Conservation (phyloP, 2,113 vertebrate genomes). For the Podarcis cretensis region DNA sequence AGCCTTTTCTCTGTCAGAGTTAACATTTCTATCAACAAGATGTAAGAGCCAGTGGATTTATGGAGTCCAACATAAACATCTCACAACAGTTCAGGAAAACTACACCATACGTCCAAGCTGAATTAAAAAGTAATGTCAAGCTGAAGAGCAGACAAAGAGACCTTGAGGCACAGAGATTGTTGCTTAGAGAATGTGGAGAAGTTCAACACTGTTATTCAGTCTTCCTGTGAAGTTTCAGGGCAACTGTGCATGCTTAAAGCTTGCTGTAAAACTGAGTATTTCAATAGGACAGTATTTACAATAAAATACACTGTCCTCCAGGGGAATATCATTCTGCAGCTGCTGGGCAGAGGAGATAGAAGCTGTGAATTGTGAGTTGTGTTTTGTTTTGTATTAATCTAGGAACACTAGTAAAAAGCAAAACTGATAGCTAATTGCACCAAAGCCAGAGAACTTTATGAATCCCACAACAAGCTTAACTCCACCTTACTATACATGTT, state of each 20-base stretch:
- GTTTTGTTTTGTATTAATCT: background rate
- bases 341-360: conserved; percentile 2
- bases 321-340: conserved; percentile 16
- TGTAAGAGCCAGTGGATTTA: conserved; percentile 2
- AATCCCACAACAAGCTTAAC: background rate
- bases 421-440: background rate
- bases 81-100: conserved; percentile 41
- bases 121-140: conserved; percentile 36
- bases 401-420: background rate
- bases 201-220: conserved; percentile 46
- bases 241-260: conserved; percentile 37
- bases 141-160: conserved; percentile 41
- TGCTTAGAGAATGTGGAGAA: conserved; percentile 51
- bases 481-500: background rate
- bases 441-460: background rate
- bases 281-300: background rate
- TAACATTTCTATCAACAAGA: conserved; percentile 24
- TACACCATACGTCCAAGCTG: conserved; percentile 19
- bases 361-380: background rate
- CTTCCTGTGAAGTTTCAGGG: conserved; percentile 12
- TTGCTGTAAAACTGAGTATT: background rate
- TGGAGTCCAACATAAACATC: conserved; percentile 58
- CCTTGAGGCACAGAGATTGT: conserved; percentile 10
- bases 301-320: conserved; percentile 15
- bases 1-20: conserved; percentile 28